Evolutionary conservation across 2,113 vertebrate species (phyloP), one percentile per base, ranked within the genome.

Genomic region (Formicarius rufipectus): DNA sequence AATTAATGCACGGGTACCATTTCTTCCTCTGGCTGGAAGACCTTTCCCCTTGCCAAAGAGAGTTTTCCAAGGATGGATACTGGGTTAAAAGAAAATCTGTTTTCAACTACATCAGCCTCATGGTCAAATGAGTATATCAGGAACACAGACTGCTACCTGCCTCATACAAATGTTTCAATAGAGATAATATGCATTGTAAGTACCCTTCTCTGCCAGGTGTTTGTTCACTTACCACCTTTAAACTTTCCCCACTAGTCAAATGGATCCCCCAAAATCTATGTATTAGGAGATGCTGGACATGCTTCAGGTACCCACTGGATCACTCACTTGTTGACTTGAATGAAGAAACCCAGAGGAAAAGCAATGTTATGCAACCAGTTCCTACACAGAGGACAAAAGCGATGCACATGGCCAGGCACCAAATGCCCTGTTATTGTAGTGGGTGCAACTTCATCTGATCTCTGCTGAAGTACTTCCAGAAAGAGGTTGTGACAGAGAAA

Each of bases 311-410:
- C 14, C 4, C 6, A 56, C 9, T 3, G 3, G 30, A 20, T 20
- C 16, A 24, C 21, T 39, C 30, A 7, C 30, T 69, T 35, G n/a
- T 52, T 56, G 79, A n/a, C 8, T 6, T 27, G 58, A 79, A 55
- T 16, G 28, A 42, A 96, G 79, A 86, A 91, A 77, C 10, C 16
- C 31, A 31, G 50, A 60, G 31, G n/a, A 82, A 89, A 77, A 73
- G 4, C 19, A 12, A 4, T 4, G 7, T 8, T 77, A 23, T 56
- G 60, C 19, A 59, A 14, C 33, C 68, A 44, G 1, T 21, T 37
- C 22, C 77, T 60, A 24, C 10, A 3, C 14, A 52, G 64, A 37
- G 22, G 71, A 53, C 40, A 69, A 16, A 11, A 56, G 33, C 16
- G 24, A 16, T 5, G 44, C 27, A 5, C 3, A 1, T 1, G 3